A percentile compares a stretch with the other conserved stretches of the same genome.
phyloP scores from a whole-genome alignment of 2,888 invertebrate species.

The Antheraea yamamai region DNA sequence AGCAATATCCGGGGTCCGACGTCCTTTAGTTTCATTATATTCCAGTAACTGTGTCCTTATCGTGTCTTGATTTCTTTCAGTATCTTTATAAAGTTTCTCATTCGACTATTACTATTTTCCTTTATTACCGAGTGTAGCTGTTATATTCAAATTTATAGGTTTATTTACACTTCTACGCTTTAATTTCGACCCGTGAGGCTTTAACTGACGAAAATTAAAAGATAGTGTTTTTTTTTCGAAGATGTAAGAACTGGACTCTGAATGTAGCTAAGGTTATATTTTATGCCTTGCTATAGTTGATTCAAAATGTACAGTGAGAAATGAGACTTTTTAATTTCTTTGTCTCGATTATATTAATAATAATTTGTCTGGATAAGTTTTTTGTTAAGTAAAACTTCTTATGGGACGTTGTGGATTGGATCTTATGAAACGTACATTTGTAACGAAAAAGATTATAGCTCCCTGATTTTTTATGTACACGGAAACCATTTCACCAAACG shows the following conservation, averaged over 20 bases:
- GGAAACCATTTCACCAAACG: no score
- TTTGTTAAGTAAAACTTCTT: no score
- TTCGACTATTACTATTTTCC: conserved; percentile 29
- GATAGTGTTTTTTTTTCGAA: not conserved
- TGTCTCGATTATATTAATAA: no score
- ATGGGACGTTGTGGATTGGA: no score
- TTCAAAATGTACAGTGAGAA: no score
- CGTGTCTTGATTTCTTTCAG: conserved; percentile 47
- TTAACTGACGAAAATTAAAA: not conserved
- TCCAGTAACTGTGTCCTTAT: conserved; percentile 45
- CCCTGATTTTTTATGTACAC: no score
- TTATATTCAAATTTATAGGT: not conserved
- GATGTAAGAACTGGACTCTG: not conserved
- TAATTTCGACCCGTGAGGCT: not conserved
- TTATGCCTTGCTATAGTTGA: no score
- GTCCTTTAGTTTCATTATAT: conserved; percentile 52
- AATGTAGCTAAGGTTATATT: no score
- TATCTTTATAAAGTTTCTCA: conserved; percentile 40
- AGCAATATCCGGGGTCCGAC: conserved; percentile 28
- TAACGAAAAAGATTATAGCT: no score
- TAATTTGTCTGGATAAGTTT: no score
- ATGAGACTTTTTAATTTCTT: no score
- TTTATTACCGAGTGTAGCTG: conserved; percentile 20
- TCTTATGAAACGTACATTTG: no score
- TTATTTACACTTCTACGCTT: not conserved